Base-by-base conservation (phyloP, 1,140 invertebrate species). In the Drosophila kurseongensis region DNA sequence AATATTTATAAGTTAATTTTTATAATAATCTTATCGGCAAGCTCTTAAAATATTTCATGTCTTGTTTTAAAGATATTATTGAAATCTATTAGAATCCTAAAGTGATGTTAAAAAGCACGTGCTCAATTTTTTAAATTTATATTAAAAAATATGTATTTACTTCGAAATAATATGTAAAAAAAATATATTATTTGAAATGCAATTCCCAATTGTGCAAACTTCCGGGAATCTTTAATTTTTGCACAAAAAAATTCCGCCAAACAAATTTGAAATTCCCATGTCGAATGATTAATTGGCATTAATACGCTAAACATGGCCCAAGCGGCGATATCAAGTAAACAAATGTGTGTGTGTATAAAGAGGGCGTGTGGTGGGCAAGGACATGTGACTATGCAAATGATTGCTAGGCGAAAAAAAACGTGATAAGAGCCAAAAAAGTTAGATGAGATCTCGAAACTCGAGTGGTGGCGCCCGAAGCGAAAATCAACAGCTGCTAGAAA, bases 261-360 rank as follows among this genome's bases (percentile, higher is more conserved):
- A 14, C 0, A 32, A 57, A 32, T 13, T 0, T 32, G 54, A 36
- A 72, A 8, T 40, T 54, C 16, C 38, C 40, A 47, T 52, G 32
- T 23, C 7, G 14, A 72, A 47, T 74, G 38, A 48, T 75, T 48
- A 67, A 76, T 76, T 76, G 75, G 38, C 54, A 32, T 9, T n/a
- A 47, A 32, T 6, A 35, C 50, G 55, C 29, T 71, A 51, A 74
- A 10, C 13, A 27, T 2, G 7, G 5, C 7, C 5, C 5, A 29
- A 48, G 50, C 10, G 50, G 50, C 14, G 14, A 18, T 51, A 51
- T 36, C 5, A 62, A 35, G 13, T 16, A 32, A 68, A 36, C 13
- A 36, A 16, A 12, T 13, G 0, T 36, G n/a, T 6, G 13, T 35
- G 10, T 52, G 18, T 52, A 36, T 1, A 36, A 23, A 40, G 35